Evolutionary conservation across 2,113 vertebrate species (phyloP), one percentile per base, ranked within the genome.

Genomic region (Myrmophylax atrothorax): DNA sequence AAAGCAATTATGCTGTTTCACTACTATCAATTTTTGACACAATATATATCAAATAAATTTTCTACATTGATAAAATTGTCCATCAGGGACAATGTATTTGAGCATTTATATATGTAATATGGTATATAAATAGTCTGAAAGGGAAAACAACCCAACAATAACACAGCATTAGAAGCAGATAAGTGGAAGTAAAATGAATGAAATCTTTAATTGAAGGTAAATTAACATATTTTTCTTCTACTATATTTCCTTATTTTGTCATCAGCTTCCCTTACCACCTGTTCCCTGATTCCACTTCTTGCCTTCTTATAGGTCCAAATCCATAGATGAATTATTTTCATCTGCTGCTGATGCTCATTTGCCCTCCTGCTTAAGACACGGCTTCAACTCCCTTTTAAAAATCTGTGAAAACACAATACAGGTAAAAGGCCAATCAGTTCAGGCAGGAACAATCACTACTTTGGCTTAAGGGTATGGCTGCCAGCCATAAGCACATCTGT

Each of bases 361-460:
- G 15, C 31, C 31, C 10, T 80, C 15, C 23, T 82, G 33, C 35
- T 85, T 82, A 66, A 89, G 24, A 58, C 10, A 17, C 37, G 18
- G 4, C 14, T 87, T 24, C 37, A 91, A 35, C 10, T 79, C 5
- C 23, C 29, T 72, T 76, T 66, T 76, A 47, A 92, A 91, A 91
- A 59, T 7, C 49, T 74, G 62, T 74, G 58, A 83, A 92, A 93
- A 89, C 33, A 70, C 25, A 91, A 44, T 69, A 17, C 42, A 89
- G 67, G 84, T 96, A 91, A 94, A 92, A 97, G 84, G 53, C 60
- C 74, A 91, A 53, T 80, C 63, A 76, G 37, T 94, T 96, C 87
- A 91, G 59, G 50, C 42, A 82, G 69, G 84, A 83, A 74, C 46
- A 90, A 52, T 80, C 55, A 77, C 7, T 83, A 9, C 42, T 94